Evolutionary conservation across 2,113 vertebrate species (phyloP), one percentile per base, ranked within the genome.

Genomic region (Pterocles orientalis): DNA sequence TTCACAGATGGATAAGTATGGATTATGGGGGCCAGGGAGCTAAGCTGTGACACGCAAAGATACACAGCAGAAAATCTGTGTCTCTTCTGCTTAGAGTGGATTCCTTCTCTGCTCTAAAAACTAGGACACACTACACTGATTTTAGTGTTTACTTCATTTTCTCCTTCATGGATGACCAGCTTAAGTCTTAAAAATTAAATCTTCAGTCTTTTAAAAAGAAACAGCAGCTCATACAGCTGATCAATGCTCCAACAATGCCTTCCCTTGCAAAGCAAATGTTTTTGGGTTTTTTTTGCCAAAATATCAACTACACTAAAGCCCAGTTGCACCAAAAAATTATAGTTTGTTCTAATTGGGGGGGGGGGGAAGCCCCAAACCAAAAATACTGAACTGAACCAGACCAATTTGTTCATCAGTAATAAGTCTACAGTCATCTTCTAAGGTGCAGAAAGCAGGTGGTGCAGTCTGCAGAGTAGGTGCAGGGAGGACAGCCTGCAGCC

Each of bases 361-460:
- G 31, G 17, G 47, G 47, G 17, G 47, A n/a, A n/a, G 0, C 1
- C 14, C 21, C 65, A 62, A 34, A 82, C 6, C 7, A 48, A 41
- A 91, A 56, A 3, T 8, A 14, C 28, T 68, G n/a, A 66, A 45
- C 26, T 47, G 68, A 54, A 65, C 10, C 45, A 88, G 75, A n/a
- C 12, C 2, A 13, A 6, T 41, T 14, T 79, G 24, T 62, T 50
- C 20, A 45, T 43, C 29, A 33, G 20, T n/a, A 26, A 1, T 4
- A 34, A 31, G 26, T 10, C 56, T 41, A 9, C 0, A 0, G n/a
- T 18, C 9, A 9, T 9, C 50, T 58, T 47, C 18, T 12, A 10
- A 33, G 17, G 36, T 36, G n/a, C 19, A 48, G 61, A 51, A 65
- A 34, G 47, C 41, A 41, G 41, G 13, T 28, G 41, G 9, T 17